Conservation (phyloP, 2,888 invertebrate species). For the Apotomis betuletana region DNA sequence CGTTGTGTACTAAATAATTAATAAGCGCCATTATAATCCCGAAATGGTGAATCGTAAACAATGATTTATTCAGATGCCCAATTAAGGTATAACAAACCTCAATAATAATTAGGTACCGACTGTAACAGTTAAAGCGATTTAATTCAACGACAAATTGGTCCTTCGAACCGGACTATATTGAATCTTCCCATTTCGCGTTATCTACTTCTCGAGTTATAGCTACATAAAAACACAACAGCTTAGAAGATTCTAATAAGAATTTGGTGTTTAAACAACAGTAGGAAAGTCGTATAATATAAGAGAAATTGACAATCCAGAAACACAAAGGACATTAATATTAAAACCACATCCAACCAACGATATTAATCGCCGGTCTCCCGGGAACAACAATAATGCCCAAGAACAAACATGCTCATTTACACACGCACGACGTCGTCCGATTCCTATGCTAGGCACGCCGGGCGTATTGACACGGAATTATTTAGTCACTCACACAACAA, state of each 20-base stretch:
- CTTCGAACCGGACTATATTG: constrained; percentile 45
- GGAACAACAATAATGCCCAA: constrained; percentile 71
- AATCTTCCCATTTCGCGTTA: neutral
- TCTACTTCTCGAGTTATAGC: neutral
- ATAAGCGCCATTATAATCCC: constrained; percentile 26
- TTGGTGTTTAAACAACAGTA: neutral
- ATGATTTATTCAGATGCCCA: neutral
- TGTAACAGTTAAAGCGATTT: neutral
- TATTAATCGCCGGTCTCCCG: constrained; percentile 68
- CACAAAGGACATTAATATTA: constrained; percentile 58
- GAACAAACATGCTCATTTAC: constrained; percentile 76
- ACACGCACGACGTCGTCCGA: constrained; percentile 66
- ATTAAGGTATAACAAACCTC: constrained; percentile 19
- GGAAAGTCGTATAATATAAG: neutral
- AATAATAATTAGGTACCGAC: neutral
- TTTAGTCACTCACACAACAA: constrained; percentile 73
- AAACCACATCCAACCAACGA: constrained; percentile 59
- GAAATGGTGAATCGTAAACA: constrained; percentile 10
- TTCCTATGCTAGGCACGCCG: constrained; percentile 74
- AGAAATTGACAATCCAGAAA: constrained; percentile 17
- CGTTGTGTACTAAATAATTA: constrained; percentile 21
- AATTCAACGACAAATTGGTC: constrained; percentile 38
- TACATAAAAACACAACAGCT: neutral
- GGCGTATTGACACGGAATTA: constrained; percentile 75
- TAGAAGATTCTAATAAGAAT: constrained; percentile 26